phyloP scores from a whole-genome alignment of 1,140 invertebrate genomes.

The Stratiolaelaps scimitus region DNA sequence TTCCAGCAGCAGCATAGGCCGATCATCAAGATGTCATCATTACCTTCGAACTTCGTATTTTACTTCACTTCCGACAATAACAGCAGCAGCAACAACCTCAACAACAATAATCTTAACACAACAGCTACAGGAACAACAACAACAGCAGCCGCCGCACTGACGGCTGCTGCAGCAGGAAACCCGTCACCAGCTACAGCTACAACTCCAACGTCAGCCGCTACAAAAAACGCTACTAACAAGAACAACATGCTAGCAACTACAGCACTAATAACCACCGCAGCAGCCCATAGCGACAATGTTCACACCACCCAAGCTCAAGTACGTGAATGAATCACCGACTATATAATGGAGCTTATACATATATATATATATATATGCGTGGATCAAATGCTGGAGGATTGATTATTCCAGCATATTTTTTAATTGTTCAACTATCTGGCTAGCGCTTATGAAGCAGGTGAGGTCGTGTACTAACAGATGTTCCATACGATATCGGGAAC shows the following conservation, averaged over 20 bases:
- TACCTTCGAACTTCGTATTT: conserved; percentile 51
- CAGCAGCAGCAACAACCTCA: conserved; percentile 5
- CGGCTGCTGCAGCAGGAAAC: neutral
- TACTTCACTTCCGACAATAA: conserved; percentile 30
- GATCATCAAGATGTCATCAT: conserved; percentile 48
- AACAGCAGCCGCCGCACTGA: neutral
- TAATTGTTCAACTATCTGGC: too few species aligned
- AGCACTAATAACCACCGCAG: neutral
- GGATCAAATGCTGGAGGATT: too few species aligned
- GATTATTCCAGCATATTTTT: too few species aligned
- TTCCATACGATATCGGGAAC: too few species aligned
- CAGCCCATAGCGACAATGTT: neutral
- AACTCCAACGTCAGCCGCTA: too few species aligned
- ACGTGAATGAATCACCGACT: too few species aligned
- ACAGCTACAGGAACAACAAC: neutral
- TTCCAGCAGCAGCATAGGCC: conserved; percentile 39
- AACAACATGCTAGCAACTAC: conserved; percentile 18
- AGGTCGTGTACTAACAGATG: too few species aligned
- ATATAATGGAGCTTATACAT: too few species aligned
- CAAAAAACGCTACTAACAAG: neutral
- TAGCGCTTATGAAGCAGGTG: too few species aligned
- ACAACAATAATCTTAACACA: neutral
- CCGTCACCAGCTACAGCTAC: too few species aligned
- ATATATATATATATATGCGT: too few species aligned
- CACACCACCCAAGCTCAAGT: conserved; percentile 28